phyloP scores from a whole-genome alignment of 2,888 invertebrate genomes.

The Acanthosoma haemorrhoidale region DNA sequence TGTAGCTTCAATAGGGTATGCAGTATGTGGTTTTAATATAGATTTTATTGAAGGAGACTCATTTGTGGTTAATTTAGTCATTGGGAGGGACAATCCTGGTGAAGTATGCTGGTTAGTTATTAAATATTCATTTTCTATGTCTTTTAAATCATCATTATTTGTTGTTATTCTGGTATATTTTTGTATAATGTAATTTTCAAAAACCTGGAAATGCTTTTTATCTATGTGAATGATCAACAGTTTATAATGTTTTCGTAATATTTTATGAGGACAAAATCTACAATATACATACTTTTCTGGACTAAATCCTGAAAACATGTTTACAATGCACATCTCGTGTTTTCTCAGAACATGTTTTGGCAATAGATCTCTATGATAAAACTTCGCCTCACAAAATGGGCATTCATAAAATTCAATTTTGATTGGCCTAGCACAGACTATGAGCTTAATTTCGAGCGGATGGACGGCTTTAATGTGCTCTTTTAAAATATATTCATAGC shows the following conservation, averaged over 20 bases:
- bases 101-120: background rate
- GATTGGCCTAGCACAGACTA: slow-evolving; percentile 32
- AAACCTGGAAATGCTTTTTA: slow-evolving; percentile 41
- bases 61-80: slow-evolving; percentile 7
- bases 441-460: slow-evolving; percentile 37
- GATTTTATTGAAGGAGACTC: slow-evolving; percentile 25
- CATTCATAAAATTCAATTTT: slow-evolving; percentile 40
- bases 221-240: slow-evolving; percentile 42
- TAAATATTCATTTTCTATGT: background rate
- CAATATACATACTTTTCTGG: slow-evolving; percentile 39
- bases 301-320: slow-evolving; percentile 38
- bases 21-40: slow-evolving; percentile 32
- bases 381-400: slow-evolving; percentile 42
- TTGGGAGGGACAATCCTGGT: slow-evolving; percentile 13
- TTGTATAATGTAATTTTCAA: slow-evolving; percentile 38
- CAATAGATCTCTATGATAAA: slow-evolving; percentile 40
- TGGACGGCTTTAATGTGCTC: slow-evolving; percentile 41
- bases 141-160: slow-evolving; percentile 36
- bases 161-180: slow-evolving; percentile 37
- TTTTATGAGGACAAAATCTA: slow-evolving; percentile 42
- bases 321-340: slow-evolving; percentile 41
- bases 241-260: slow-evolving; percentile 40
- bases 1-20: slow-evolving; percentile 31
- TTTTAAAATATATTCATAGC: slow-evolving; percentile 41
- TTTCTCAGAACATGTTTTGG: slow-evolving; percentile 41